These are phyloP conservation scores for Monopis laevigella DNA, from an alignment of 2,888 invertebrate species.

Conservation along the genomic window DNA sequence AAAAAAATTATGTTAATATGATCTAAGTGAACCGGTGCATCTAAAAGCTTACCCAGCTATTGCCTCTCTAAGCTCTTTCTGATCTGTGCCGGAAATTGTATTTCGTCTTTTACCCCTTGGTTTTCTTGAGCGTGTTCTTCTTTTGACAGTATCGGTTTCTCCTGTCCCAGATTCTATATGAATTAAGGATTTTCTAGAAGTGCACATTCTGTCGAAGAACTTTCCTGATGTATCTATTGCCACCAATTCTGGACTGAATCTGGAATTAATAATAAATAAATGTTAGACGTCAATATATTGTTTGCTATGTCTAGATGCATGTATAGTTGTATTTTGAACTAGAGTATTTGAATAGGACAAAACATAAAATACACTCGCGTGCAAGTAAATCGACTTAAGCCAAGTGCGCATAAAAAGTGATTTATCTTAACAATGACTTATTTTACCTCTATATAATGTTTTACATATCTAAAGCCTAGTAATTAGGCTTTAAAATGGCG, in stretches of 20 bases:
- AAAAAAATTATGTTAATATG: constrained; percentile 40
- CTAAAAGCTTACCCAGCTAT: constrained; percentile 81
- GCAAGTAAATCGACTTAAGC: too few species aligned
- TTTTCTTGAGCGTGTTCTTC: constrained; percentile 77
- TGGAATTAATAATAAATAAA: too few species aligned
- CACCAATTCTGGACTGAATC: constrained; percentile 89
- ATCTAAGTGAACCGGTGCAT: constrained; percentile 51
- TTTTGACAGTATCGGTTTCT: constrained; percentile 73
- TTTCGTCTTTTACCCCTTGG: constrained; percentile 87
- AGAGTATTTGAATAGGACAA: too few species aligned
- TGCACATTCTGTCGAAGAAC: constrained; percentile 90
- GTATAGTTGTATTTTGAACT: too few species aligned
- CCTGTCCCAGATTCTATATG: constrained; percentile 54
- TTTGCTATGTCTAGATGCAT: too few species aligned
- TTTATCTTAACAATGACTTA: too few species aligned
- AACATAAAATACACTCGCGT: too few species aligned
- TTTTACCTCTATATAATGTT: too few species aligned
- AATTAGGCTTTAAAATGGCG: too few species aligned
- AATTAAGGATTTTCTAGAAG: constrained; percentile 81
- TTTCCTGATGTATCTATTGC: constrained; percentile 89
- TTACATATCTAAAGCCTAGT: too few species aligned
- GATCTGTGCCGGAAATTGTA: constrained; percentile 90
- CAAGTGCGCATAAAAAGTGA: too few species aligned
- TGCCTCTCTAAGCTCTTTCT: constrained; percentile 88
- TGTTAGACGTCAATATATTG: too few species aligned